A percentile compares a stretch with the other conserved stretches of the same genome.
Conservation (phyloP, 30 jellyfish, hydroid and myxozoan genomes). For the Cassiopea andromeda region DNA sequence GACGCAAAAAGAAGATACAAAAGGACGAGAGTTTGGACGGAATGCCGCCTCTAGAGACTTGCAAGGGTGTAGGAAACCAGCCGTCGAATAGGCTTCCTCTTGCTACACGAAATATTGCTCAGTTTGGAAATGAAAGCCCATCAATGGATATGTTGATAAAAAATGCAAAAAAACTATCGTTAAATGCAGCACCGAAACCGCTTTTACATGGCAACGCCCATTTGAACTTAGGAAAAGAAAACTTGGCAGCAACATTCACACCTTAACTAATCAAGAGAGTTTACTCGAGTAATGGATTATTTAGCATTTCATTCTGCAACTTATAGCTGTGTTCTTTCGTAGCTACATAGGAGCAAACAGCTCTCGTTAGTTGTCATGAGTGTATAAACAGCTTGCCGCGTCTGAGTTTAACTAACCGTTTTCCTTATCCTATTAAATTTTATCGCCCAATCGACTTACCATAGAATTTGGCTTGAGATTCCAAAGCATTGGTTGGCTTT, state of each 20-base stretch:
- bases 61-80: not conserved
- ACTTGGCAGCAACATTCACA: constrained; percentile 57
- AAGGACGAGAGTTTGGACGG: constrained; percentile 22
- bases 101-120: constrained; percentile 37
- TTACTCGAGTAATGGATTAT: not conserved
- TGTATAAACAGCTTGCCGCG: not conserved
- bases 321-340: not conserved
- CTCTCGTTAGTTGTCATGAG: not conserved
- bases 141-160: constrained; percentile 32
- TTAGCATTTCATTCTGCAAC: not conserved
- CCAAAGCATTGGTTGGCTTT: not conserved
- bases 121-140: constrained; percentile 40
- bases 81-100: constrained; percentile 53
- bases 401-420: not conserved
- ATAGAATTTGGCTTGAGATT: not conserved
- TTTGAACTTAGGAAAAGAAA: constrained; percentile 43
- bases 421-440: not conserved
- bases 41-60: not conserved
- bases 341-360: no score
- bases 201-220: constrained; percentile 13
- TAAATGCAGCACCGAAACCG: constrained; percentile 23
- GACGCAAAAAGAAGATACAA: constrained; percentile 22
- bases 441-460: not conserved
- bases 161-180: constrained; percentile 26
- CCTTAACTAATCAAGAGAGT: constrained; percentile 27